Conservation (phyloP, 2,888 invertebrate genomes). For the Teleiodes luculella region DNA sequence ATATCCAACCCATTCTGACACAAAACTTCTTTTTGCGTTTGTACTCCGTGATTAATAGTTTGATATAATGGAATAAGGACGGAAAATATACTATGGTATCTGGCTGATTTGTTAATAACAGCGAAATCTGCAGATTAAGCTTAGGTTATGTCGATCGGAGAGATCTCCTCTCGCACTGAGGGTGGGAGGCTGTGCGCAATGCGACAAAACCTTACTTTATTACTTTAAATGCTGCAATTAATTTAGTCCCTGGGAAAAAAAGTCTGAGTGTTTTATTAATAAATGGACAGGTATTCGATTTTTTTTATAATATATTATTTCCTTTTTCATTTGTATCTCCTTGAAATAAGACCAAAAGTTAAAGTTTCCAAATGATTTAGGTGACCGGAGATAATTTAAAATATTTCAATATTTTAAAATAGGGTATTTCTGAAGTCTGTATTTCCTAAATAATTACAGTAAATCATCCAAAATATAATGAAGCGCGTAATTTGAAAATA, state of each 20-base stretch:
- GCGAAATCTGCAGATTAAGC: constrained; percentile 31
- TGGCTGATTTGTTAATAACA: constrained; percentile 26
- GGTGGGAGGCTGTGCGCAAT: constrained; percentile 75
- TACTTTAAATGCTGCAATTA: constrained; percentile 11
- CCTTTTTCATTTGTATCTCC: too few species aligned
- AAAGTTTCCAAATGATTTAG: too few species aligned
- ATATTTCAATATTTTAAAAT: too few species aligned
- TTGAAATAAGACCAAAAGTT: too few species aligned
- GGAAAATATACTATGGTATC: constrained; percentile 22
- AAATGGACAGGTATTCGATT: too few species aligned
- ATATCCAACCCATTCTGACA: constrained; percentile 73
- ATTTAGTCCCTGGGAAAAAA: too few species aligned
- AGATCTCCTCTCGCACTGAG: constrained; percentile 68
- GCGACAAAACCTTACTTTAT: constrained; percentile 60
- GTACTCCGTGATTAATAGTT: constrained; percentile 47
- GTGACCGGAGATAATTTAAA: too few species aligned
- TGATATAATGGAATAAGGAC: constrained; percentile 30
- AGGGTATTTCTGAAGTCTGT: too few species aligned
- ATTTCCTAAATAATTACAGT: too few species aligned
- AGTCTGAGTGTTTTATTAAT: too few species aligned
- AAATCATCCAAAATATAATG: background rate
- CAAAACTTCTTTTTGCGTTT: constrained; percentile 58
- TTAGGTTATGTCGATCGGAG: constrained; percentile 61
- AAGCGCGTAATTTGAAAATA: constrained; percentile 45
- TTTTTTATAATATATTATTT: too few species aligned